Conservation (phyloP, 2,888 invertebrate species). For the Anthophora plumipes region DNA sequence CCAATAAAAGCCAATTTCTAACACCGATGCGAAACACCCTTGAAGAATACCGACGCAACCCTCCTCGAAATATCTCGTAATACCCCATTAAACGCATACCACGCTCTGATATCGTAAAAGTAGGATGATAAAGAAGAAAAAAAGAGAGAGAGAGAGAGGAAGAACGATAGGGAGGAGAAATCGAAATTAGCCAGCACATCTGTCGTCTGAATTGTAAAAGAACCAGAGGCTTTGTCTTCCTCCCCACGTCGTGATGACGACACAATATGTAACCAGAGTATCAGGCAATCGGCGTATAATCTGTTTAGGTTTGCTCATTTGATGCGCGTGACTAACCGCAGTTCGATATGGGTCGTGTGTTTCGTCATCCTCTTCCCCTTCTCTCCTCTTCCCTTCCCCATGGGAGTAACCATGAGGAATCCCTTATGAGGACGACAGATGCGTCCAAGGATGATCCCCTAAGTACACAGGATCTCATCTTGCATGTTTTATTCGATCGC, state of each 20-base stretch:
- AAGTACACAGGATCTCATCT: constrained; percentile 66
- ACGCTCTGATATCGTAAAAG: constrained; percentile 26
- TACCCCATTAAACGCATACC: constrained; percentile 78
- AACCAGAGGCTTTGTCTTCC: constrained; percentile 16
- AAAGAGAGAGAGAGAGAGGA: no score
- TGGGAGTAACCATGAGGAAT: constrained; percentile 66
- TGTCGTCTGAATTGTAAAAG: constrained; percentile 66
- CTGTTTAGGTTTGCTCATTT: constrained; percentile 81
- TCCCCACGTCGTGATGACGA: constrained; percentile 30
- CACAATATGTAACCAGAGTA: constrained; percentile 18
- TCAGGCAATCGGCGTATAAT: constrained; percentile 79
- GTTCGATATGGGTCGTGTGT: constrained; percentile 51
- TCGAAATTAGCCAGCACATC: constrained; percentile 79
- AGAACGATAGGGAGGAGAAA: constrained; percentile 12
- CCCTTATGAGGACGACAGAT: constrained; percentile 79
- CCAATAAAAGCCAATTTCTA: constrained; percentile 36
- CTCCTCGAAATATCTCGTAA: constrained; percentile 67
- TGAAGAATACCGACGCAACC: constrained; percentile 45
- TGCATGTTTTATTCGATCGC: constrained; percentile 71
- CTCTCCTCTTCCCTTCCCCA: no score
- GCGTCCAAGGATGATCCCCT: constrained; percentile 74
- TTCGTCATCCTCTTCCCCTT: no score
- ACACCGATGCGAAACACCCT: constrained; percentile 6
- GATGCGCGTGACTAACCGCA: constrained; percentile 80
- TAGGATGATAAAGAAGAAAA: constrained; percentile 16